Base-by-base conservation (phyloP, 2,888 invertebrate genomes). In the Sesia apiformis region DNA sequence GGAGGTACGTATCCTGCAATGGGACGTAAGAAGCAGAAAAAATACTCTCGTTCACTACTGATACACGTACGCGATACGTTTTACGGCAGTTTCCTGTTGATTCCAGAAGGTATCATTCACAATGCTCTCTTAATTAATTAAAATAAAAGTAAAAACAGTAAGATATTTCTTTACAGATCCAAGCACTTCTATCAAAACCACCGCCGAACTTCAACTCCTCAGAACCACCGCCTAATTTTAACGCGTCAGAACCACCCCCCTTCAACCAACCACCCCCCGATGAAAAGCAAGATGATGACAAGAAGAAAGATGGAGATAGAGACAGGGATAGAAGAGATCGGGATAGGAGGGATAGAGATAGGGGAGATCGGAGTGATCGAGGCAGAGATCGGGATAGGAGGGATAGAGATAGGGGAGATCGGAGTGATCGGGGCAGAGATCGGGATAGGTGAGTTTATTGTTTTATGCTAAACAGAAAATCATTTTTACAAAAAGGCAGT, bases 131-230 rank as follows among this genome's bases (percentile, higher is more conserved):
- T 23, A 23, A 23, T 23, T 23, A 23, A 23, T 23, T 23, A 23
- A 23, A 23, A 23, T n/a, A 23, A 1, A 23, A 1, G 23, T 23
- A 23, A 23, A 23, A 23, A 2, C 23, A 23, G 2, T 23, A 23
- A 23, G 23, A 23, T 2, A 1, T 23, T 23, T 23, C 23, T 23
- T 23, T 38, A 59, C 73, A 93, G 72, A 78, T 93, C 6, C 92
- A 91, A 63, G 91, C 90, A 0, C 79, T 92, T 3, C 76, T 90
- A 5, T 90, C 90, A 40, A 86, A 86, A 53, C 90, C 90, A 3
- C 88, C 88, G 1, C 88, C 88, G 3, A 65, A 62, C 55, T 92
- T 92, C 75, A 91, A 85, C 66, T 68, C 82, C 0, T 69, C 80
- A 0, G 86, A 85, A 51, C 89, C 89, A 0, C 87, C 89, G 0